Conservation (phyloP, 2,797 vertebrate species). For the Mormyrus proboscirostris region DNA sequence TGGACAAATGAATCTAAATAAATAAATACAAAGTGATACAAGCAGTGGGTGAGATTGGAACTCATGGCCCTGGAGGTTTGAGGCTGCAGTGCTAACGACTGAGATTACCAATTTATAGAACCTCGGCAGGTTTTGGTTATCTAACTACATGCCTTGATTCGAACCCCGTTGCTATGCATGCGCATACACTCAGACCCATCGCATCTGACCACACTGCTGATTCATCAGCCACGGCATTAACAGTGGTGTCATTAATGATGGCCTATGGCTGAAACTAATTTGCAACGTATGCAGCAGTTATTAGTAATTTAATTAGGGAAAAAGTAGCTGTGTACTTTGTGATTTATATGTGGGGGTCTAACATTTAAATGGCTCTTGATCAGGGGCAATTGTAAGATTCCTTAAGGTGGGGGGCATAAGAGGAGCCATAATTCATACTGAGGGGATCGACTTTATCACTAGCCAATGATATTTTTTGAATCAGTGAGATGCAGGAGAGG, state of each 20-base stretch:
- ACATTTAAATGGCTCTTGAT: conserved; percentile 6
- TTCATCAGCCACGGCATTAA: neutral
- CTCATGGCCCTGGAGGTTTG: neutral
- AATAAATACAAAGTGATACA: neutral
- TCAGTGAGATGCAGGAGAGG: neutral
- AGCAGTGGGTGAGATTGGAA: neutral
- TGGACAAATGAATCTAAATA: neutral
- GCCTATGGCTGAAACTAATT: neutral
- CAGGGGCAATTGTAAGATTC: neutral
- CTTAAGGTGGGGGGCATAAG: neutral
- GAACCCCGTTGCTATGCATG: neutral
- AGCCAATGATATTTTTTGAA: neutral
- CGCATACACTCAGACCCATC: neutral
- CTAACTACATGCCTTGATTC: neutral
- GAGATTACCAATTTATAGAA: neutral
- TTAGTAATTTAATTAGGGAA: neutral
- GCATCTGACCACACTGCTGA: neutral
- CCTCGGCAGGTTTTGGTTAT: neutral
- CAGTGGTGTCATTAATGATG: neutral
- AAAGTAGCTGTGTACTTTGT: neutral
- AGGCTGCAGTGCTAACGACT: neutral
- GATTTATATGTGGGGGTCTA: neutral
- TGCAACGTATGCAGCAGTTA: neutral
- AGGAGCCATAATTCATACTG: neutral
- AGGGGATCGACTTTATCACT: neutral